Conservation (phyloP, 2,797 vertebrate genomes). For the Smutsia gigantea region DNA sequence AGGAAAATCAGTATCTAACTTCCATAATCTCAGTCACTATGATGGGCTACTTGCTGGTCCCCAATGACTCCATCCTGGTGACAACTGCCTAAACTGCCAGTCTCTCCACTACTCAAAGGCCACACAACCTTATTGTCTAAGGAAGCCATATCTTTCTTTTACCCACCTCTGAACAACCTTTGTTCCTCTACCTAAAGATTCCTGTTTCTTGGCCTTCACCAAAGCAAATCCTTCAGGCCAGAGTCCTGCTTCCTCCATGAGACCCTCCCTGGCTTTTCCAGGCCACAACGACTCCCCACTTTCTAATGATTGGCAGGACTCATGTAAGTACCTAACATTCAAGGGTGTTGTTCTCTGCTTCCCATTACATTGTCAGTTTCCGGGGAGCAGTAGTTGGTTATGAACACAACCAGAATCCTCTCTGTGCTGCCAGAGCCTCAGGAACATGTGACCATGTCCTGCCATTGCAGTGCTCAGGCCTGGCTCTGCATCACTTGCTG, state of each 20-base stretch:
- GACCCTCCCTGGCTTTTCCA: not conserved
- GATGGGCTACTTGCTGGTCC: not conserved
- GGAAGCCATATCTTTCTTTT: not conserved
- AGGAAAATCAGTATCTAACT: not conserved
- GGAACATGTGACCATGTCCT: not conserved
- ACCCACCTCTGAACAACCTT: not conserved
- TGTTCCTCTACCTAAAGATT: not conserved
- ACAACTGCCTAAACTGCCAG: not conserved
- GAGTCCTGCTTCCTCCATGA: not conserved
- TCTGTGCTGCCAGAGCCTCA: not conserved
- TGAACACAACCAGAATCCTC: not conserved
- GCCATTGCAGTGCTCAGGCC: too few species aligned
- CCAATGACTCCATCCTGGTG: not conserved
- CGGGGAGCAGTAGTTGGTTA: not conserved
- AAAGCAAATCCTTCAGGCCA: not conserved
- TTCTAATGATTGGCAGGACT: not conserved
- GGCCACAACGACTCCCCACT: not conserved
- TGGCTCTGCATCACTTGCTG: not conserved
- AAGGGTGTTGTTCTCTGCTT: not conserved
- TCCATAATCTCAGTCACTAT: not conserved
- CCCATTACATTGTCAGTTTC: not conserved
- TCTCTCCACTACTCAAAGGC: not conserved
- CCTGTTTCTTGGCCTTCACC: not conserved
- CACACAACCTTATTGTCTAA: not conserved
- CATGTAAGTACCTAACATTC: not conserved